A percentile compares a stretch with the other conserved stretches of the same genome.
These are phyloP conservation scores for Lasioglossum baleicum DNA, from an alignment of 1,140 invertebrate species.

Conservation along the genomic window DNA sequence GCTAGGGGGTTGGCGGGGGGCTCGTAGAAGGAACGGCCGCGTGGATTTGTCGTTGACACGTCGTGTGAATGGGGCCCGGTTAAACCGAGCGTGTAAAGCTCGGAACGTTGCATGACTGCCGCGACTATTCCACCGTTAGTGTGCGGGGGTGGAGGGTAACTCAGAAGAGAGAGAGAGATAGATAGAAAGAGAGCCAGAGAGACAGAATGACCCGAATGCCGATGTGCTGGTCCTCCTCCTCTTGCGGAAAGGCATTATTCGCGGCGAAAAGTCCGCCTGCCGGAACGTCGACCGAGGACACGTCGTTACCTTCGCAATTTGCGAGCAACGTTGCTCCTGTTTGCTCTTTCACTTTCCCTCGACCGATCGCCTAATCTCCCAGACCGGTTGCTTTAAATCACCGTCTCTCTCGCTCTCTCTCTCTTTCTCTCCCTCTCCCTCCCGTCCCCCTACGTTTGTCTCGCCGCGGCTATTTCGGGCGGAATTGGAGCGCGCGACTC, in stretches of 20 bases:
- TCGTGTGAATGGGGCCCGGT: slow-evolving; percentile 16
- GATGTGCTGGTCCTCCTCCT: slow-evolving; percentile 1
- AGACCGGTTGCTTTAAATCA: slow-evolving; percentile 1
- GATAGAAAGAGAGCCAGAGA: too few species aligned
- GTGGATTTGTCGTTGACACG: slow-evolving; percentile 22
- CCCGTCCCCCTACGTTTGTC: too few species aligned
- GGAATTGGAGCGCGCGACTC: slow-evolving; percentile 13
- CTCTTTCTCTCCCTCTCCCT: too few species aligned
- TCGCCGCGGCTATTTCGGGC: slow-evolving; percentile 33
- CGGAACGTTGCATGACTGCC: slow-evolving; percentile 26
- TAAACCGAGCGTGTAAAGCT: slow-evolving; percentile 21
- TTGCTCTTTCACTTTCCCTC: slow-evolving; percentile 42
- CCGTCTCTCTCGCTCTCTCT: not conserved
- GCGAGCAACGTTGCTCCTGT: slow-evolving; percentile 14
- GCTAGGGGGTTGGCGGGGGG: not conserved
- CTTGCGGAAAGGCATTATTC: slow-evolving; percentile 40
- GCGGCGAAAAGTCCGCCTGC: slow-evolving; percentile 38
- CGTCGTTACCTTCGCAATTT: slow-evolving; percentile 35
- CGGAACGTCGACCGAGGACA: slow-evolving; percentile 50
- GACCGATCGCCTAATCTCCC: slow-evolving; percentile 1
- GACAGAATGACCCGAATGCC: slow-evolving; percentile 3
- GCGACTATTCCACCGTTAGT: not conserved
- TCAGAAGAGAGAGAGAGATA: not conserved
- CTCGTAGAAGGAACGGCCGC: not conserved
- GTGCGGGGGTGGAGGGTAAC: not conserved